A percentile compares a stretch with the other conserved stretches of the same genome.
Evolutionary conservation across 2,888 invertebrate genomes (phyloP).

Genomic region (Chalcosyrphus nemorum): DNA sequence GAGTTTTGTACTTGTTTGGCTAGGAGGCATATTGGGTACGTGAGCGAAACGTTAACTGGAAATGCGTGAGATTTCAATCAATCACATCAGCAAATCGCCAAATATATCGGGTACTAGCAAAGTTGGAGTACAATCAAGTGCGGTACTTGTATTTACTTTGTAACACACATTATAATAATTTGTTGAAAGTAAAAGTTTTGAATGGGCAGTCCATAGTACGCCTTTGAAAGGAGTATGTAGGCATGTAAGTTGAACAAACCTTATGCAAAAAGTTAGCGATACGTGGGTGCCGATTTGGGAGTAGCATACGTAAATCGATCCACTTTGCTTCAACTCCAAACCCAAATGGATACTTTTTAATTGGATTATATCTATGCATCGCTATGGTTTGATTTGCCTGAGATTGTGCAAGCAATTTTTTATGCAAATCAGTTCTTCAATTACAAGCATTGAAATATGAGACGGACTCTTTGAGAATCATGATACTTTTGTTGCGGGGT

Average conservation of each 20-base stretch:
- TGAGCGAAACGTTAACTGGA: neutral
- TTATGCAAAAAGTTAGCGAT: neutral
- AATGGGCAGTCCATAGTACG: neutral
- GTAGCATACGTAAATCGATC: no score
- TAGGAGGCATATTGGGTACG: neutral
- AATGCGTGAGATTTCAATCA: slow-evolving; percentile 1
- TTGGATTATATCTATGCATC: no score
- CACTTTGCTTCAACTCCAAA: no score
- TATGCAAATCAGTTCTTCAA: no score
- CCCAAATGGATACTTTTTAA: no score
- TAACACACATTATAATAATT: neutral
- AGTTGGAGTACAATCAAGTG: neutral
- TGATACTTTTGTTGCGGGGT: no score
- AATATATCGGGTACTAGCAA: neutral
- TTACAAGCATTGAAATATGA: no score
- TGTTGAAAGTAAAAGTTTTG: neutral
- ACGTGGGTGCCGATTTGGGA: neutral
- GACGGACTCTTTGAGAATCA: no score
- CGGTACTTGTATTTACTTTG: neutral
- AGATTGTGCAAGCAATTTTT: no score
- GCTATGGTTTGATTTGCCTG: no score
- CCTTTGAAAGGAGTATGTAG: neutral
- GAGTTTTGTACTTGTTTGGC: neutral
- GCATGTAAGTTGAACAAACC: neutral
- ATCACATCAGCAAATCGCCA: neutral